These are phyloP conservation scores for Eriosoma lanigerum DNA, from an alignment of 1,140 invertebrate species.

Conservation along the genomic window DNA sequence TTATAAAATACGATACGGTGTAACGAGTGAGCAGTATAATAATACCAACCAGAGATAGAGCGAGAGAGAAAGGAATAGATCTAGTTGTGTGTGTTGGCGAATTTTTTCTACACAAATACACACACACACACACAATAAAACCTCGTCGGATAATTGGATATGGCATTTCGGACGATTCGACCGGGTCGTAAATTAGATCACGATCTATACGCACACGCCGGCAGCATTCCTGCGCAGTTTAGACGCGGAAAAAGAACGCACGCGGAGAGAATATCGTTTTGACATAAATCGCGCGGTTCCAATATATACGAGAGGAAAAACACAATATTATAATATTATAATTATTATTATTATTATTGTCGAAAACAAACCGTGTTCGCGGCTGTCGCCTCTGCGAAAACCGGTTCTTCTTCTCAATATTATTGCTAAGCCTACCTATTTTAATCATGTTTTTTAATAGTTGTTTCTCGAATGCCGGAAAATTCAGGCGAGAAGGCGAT, in stretches of 20 bases:
- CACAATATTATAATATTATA: too few relatives aligned
- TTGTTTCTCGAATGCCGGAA: too few relatives aligned
- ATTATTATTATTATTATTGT: too few relatives aligned
- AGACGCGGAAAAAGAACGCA: neutral
- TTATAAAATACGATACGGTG: neutral
- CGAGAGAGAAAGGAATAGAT: neutral
- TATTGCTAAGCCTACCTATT: too few relatives aligned
- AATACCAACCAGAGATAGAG: too few relatives aligned
- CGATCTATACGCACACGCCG: neutral
- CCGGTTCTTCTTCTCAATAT: neutral
- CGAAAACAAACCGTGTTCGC: constrained; percentile 11
- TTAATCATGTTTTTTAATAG: too few relatives aligned
- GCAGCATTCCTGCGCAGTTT: neutral
- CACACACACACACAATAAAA: neutral
- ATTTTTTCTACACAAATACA: neutral
- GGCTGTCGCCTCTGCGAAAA: neutral
- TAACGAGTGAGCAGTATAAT: neutral
- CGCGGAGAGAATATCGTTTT: neutral
- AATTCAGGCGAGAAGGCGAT: too few relatives aligned
- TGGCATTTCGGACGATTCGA: constrained; percentile 25
- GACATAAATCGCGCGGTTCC: neutral
- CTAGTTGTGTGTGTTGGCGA: neutral
- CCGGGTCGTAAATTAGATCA: constrained; percentile 30
- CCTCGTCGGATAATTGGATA: neutral
- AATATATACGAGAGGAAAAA: neutral